Percentiles rank a stretch among this genome's conserved stretches.
phyloP scores from a whole-genome alignment of 2,113 vertebrate species.

The Progne subis region DNA sequence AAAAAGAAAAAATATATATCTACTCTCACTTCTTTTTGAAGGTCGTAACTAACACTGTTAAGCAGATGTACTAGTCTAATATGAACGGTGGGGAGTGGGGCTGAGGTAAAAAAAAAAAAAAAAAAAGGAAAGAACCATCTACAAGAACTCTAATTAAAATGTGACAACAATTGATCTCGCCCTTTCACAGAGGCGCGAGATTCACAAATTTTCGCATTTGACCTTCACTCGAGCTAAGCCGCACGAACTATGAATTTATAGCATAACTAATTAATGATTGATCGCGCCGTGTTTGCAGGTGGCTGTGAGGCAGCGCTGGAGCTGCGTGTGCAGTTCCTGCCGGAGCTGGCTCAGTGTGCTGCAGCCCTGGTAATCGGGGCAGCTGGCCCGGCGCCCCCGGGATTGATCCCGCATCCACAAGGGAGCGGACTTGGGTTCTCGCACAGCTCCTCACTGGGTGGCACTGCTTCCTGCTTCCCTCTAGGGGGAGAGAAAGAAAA shows the following conservation, averaged over 20 bases:
- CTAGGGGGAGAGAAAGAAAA: accelerated
- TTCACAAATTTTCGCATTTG: not conserved
- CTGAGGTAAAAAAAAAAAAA: not conserved
- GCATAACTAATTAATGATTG: not conserved
- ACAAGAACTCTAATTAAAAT: not conserved
- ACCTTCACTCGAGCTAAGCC: not conserved
- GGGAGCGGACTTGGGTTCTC: accelerated
- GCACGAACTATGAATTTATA: not conserved
- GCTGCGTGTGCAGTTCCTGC: accelerated
- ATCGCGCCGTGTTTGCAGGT: accelerated
- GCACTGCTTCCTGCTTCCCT: too few relatives aligned
- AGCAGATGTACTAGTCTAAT: not conserved
- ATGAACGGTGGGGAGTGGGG: not conserved
- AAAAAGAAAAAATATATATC: not conserved
- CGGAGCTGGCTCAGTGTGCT: accelerated
- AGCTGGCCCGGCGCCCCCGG: not conserved
- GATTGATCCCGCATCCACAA: accelerated
- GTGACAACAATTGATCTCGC: not conserved
- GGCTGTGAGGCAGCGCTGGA: not conserved
- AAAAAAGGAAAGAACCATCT: not conserved
- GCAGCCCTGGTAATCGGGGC: accelerated
- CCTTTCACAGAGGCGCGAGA: not conserved
- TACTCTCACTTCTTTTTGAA: not conserved
- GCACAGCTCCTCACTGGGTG: not conserved
- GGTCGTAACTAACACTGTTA: not conserved